phyloP scores from a whole-genome alignment of 2,888 invertebrate genomes.

The Dryobotodes eremita region DNA sequence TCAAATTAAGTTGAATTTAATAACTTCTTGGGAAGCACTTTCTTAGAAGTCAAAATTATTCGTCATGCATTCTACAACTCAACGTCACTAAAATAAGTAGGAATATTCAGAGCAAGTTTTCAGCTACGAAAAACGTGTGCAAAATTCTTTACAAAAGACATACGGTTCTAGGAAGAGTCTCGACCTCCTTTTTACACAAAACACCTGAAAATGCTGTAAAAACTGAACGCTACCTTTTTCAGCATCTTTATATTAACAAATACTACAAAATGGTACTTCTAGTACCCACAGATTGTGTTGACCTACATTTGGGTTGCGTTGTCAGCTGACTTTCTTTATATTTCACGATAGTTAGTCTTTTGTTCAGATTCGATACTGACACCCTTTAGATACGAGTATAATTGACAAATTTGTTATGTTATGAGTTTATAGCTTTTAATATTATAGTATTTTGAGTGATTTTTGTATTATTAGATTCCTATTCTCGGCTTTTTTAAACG shows the following conservation, averaged over 20 bases:
- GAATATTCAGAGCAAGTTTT: slow-evolving; percentile 2
- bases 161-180: slow-evolving; percentile 8
- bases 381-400: neutral
- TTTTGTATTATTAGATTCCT: no score
- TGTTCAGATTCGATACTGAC: slow-evolving; percentile 23
- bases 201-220: slow-evolving; percentile 41
- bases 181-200: neutral
- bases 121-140: neutral
- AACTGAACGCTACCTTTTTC: slow-evolving; percentile 22
- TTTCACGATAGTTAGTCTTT: slow-evolving; percentile 51
- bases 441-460: no score
- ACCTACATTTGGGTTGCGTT: slow-evolving; percentile 45
- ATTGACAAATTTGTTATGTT: neutral
- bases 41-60: neutral
- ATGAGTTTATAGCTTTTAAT: neutral
- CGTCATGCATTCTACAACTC: neutral
- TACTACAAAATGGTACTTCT: slow-evolving; percentile 18
- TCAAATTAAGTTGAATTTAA: neutral
- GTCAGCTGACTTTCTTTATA: slow-evolving; percentile 50
- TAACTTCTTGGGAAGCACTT: neutral
- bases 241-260: slow-evolving; percentile 25
- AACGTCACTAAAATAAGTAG: neutral
- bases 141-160: slow-evolving; percentile 4
- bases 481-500: neutral
- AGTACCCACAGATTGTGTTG: slow-evolving; percentile 17